phyloP scores from a whole-genome alignment of 2,797 vertebrate species.

The Malacoctenus gilli region DNA sequence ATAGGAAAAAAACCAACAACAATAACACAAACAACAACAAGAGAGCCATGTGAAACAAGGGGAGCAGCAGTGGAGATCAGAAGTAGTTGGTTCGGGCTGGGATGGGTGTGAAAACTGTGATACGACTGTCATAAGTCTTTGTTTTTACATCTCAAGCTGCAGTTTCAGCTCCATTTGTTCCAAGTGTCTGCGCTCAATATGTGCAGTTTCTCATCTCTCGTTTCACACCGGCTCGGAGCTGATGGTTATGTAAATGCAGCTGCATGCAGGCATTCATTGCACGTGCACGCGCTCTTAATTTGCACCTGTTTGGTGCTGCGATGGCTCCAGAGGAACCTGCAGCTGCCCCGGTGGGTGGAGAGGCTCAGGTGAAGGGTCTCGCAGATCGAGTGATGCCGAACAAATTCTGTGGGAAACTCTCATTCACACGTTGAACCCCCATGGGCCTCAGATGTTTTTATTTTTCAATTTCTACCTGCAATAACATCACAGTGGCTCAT shows the following conservation, averaged over 20 bases:
- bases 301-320: background rate
- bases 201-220: conserved; percentile 9
- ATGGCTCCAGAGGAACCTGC: background rate
- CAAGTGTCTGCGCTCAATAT: conserved; percentile 4
- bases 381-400: background rate
- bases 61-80: conserved; percentile 29
- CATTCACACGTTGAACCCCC: no score
- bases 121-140: conserved; percentile 22
- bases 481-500: no score
- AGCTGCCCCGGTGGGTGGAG: no score
- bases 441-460: no score
- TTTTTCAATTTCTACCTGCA: no score
- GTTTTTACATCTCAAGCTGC: conserved; percentile 26
- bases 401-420: no score
- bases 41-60: conserved; percentile 18
- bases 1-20: conserved; percentile 2
- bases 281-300: background rate
- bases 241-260: conserved; percentile 1
- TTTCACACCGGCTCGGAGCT: conserved; percentile 10
- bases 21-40: background rate
- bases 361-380: no score
- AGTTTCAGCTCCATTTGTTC: conserved; percentile 32
- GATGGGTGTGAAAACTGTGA: conserved; percentile 31
- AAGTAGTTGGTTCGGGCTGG: conserved; percentile 15
- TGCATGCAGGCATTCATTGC: background rate